Percentiles rank a stretch among this genome's conserved stretches.
Conservation (phyloP, 2,797 vertebrate genomes). For the Anas acuta region DNA sequence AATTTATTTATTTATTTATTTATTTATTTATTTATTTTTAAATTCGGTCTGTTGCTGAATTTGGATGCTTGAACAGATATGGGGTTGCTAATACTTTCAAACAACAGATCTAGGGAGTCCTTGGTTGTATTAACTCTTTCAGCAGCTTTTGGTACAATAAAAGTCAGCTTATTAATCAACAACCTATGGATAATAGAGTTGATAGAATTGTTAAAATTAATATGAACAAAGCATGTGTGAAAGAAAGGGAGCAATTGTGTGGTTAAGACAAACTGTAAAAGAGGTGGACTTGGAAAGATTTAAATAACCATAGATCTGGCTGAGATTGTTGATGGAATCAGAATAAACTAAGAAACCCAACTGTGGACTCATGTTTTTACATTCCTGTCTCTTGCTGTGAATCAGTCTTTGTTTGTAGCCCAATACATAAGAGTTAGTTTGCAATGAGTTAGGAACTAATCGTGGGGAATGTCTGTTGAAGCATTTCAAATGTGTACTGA, state of each 20-base stretch:
- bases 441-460: background rate
- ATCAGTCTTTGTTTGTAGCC: background rate
- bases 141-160: background rate
- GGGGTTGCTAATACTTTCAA: background rate
- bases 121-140: background rate
- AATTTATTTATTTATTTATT: background rate
- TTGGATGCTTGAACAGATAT: background rate
- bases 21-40: background rate
- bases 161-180: background rate
- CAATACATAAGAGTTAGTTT: background rate
- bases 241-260: background rate
- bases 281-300: background rate
- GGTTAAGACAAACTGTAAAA: background rate
- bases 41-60: fast-evolving
- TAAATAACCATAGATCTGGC: background rate
- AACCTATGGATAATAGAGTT: background rate
- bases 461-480: background rate
- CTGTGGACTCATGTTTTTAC: background rate
- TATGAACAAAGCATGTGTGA: background rate
- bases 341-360: background rate
- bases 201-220: background rate
- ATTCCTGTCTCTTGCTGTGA: background rate
- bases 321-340: background rate
- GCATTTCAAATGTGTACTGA: background rate
- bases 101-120: background rate